Evolutionary conservation across 2,113 vertebrate species (phyloP), one percentile per base, ranked within the genome.

Genomic region (Cynopterus brachyotis): DNA sequence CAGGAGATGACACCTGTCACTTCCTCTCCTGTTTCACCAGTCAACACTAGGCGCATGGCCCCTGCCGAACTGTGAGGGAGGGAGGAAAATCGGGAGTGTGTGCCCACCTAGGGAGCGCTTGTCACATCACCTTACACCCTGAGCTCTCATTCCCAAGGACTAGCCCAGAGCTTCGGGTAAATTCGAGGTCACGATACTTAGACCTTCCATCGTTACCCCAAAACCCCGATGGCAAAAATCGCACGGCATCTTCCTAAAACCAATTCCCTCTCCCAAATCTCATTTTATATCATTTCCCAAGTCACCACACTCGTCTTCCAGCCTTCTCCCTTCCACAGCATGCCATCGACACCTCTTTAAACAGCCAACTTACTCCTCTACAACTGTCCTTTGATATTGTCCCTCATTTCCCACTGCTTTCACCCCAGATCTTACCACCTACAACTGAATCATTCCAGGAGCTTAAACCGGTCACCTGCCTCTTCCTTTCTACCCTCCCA

Each of bases 221-320:
- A 96, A 96, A 75, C 20, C 37, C 69, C 69, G 89, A 1, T 8
- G 45, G 45, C 69, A 89, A 91, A 86, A 81, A 57, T 6, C 69
- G 92, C 66, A 78, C 5, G 85, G 22, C 28, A 47, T 55, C n/a
- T 66, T 89, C 62, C 73, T 40, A 73, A 94, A 92, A 45, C 53
- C 26, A 1, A 24, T 55, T 26, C 13, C 57, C 30, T 45, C 40
- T 59, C 80, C 79, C 47, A 53, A 70, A 70, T 42, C 37, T 79
- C 53, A 53, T 10, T 9, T 47, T 26, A n/a, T 10, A 40, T 37
- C 81, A 79, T 80, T 79, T 89, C 60, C 82, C 40, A 60, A 80
- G 37, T 50, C 55, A 26, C 15, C 37, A 67, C 10, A 2, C 60
- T n/a, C 59, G 11, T 19, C 35, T 17, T 85, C 37, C 37, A 60